Evolutionary conservation across 2,888 invertebrate genomes (phyloP).

Genomic region (Lasioglossum zephyrum): DNA sequence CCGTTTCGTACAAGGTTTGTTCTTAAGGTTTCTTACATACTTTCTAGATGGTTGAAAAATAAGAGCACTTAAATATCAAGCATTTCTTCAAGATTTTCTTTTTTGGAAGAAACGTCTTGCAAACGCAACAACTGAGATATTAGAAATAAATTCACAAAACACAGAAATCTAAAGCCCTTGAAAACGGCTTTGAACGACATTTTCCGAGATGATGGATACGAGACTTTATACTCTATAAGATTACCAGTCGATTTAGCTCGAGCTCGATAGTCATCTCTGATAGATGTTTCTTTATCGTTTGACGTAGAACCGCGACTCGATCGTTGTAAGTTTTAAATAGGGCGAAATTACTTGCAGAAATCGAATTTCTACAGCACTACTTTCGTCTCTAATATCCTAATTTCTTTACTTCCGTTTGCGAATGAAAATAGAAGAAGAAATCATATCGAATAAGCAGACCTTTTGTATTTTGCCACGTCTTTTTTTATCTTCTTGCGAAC

Average conservation of each 20-base stretch:
- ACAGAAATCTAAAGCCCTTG: not conserved
- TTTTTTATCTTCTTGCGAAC: conserved; percentile 20
- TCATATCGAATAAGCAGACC: not conserved
- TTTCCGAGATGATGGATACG: not conserved
- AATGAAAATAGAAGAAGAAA: conserved; percentile 11
- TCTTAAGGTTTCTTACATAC: not conserved
- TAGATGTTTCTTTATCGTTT: not conserved
- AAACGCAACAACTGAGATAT: not conserved
- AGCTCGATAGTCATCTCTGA: not conserved
- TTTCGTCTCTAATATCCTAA: not conserved
- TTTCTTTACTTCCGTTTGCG: not conserved
- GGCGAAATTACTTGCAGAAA: not conserved
- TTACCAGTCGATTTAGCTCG: not conserved
- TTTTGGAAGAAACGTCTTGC: not conserved
- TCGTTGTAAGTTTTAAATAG: not conserved
- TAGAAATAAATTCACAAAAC: not conserved
- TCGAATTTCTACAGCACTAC: not conserved
- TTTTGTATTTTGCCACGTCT: not conserved
- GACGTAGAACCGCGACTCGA: not conserved
- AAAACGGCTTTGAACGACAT: not conserved
- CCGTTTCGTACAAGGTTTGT: not conserved
- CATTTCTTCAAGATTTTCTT: too few species aligned
- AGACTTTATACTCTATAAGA: not conserved
- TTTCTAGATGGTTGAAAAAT: not conserved
- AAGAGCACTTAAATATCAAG: not conserved